Base-by-base conservation (phyloP, 1,140 invertebrate species). In the Leguminivora glycinivorella region DNA sequence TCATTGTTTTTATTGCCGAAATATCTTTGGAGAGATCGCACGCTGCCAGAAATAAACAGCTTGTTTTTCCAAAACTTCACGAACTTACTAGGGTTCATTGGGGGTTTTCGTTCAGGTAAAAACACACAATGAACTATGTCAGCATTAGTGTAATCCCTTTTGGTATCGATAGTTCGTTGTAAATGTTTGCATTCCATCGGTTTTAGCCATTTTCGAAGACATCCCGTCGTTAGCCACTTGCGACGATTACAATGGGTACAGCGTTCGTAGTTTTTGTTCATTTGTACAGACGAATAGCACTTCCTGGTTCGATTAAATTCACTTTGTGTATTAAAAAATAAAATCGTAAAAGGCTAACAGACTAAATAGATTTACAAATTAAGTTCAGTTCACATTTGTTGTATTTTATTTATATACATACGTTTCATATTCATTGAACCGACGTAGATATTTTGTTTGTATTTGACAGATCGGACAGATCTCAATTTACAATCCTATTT, bases 141-240 rank as follows among this genome's bases (percentile, higher is more conserved):
- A 40, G 87, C 77, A 74, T 89, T 84, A 76, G 72, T 88, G 70
- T 83, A 86, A 82, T 91, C 89, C 71, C 85, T 76, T 81, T 91
- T 91, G 70, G 74, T 89, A 80, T 91, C 89, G 75, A 89, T 84
- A 74, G 79, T 89, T 81, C 89, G 80, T 80, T 87, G 88, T 69
- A 89, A 83, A 83, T 91, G 89, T 89, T 91, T 91, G 87, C 89
- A 91, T 88, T 91, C 89, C 80, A 89, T 78, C 68, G 88, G 89
- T 77, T 91, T 91, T 70, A 91, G 79, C 89, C 89, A 91, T 75
- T 90, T 91, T 66, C 89, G 83, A 67, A 91, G 84, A 72, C 89
- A 91, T 56, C 87, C 88, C 70, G 87, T 83, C 70, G 87, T 79
- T 63, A 91, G 83, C 87, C 88, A 90, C 80, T 90, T 91, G 63